A percentile compares a stretch with the other conserved stretches of the same genome.
Evolutionary conservation across 2,113 vertebrate genomes (phyloP).

Genomic region (Natator depressus): DNA sequence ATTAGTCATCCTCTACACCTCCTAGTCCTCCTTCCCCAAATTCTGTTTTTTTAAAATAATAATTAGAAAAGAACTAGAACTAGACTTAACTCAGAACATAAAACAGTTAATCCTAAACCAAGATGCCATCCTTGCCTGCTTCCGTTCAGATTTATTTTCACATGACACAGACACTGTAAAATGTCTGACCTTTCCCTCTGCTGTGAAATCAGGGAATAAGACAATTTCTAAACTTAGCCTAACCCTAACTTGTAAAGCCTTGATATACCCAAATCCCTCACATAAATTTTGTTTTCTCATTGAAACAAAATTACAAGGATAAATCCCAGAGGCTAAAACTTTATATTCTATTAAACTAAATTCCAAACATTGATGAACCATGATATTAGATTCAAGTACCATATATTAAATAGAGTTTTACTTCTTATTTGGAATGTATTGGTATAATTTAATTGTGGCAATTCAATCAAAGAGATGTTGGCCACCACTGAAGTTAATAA

Average conservation of each 20-base stretch:
- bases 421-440: constrained; percentile 42
- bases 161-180: neutral
- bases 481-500: constrained; percentile 40
- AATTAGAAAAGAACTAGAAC: neutral
- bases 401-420: constrained; percentile 39
- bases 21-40: neutral
- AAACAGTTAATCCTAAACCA: neutral
- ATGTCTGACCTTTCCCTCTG: neutral
- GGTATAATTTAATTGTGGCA: constrained; percentile 42
- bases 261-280: constrained; percentile 17
- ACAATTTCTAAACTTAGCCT: neutral
- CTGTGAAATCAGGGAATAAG: accelerated
- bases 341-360: constrained; percentile 43
- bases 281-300: constrained; percentile 31
- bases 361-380: constrained; percentile 47
- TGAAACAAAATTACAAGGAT: neutral
- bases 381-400: constrained; percentile 45
- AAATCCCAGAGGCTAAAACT: constrained; percentile 19
- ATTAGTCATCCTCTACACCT: neutral
- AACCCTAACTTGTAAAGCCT: neutral
- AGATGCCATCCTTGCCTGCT: neutral
- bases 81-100: neutral
- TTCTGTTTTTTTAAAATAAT: neutral
- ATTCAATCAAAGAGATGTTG: constrained; percentile 49
- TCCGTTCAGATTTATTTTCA: neutral